A percentile compares a stretch with the other conserved stretches of the same genome.
Evolutionary conservation across 2,113 vertebrate genomes (phyloP).

Genomic region (Actenoides hombroni): DNA sequence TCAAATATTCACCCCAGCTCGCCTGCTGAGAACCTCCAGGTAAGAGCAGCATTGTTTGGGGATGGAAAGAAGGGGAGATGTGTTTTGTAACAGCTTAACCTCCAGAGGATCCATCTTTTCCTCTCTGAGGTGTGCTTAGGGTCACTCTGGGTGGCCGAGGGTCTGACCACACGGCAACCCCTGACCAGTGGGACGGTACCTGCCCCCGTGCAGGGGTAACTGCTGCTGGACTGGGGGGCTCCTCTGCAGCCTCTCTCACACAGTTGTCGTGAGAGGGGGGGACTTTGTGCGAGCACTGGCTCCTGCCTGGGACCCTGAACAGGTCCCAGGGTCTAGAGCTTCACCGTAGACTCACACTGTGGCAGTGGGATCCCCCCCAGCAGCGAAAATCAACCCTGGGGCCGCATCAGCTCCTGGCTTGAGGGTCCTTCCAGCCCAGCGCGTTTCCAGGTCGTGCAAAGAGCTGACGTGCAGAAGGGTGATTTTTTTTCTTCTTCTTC

Average conservation of each 20-base stretch:
- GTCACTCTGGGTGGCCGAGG: not conserved
- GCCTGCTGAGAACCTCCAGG: constrained; percentile 23
- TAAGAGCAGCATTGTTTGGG: not conserved
- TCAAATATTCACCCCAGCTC: not conserved
- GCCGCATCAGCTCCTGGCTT: not conserved
- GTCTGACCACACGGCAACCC: accelerated
- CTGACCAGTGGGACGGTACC: not conserved
- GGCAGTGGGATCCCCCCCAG: not conserved
- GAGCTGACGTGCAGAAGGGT: accelerated
- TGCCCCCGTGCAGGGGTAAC: accelerated
- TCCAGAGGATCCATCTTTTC: not conserved
- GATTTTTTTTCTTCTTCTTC: not conserved
- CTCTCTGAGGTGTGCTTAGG: not conserved
- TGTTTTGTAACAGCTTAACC: not conserved
- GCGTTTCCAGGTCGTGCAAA: accelerated
- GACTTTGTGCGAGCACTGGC: not conserved
- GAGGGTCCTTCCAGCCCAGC: not conserved
- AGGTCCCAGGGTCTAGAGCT: not conserved
- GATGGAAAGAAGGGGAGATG: not conserved
- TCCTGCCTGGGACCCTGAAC: not conserved
- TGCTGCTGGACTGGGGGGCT: accelerated
- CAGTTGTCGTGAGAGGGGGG: accelerated
- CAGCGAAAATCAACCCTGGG: not conserved
- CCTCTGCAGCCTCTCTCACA: not conserved
- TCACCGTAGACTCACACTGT: accelerated